Conservation (phyloP, 2,113 vertebrate genomes). For the Furnarius figulus region DNA sequence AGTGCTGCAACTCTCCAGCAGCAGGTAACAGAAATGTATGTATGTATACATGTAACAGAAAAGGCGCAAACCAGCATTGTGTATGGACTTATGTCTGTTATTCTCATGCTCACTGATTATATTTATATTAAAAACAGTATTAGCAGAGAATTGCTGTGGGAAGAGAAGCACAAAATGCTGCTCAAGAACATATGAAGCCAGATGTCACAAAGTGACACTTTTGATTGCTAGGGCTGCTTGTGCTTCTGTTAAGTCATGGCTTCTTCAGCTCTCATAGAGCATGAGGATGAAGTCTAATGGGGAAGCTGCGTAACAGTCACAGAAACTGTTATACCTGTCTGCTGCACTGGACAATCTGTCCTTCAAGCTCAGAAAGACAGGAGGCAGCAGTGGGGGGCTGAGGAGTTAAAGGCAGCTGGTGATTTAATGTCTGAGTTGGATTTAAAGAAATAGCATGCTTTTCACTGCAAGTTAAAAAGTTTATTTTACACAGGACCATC, state of each 20-base stretch:
- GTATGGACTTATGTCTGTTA: not conserved
- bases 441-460: constrained; percentile 11
- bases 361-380: not conserved
- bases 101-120: not conserved
- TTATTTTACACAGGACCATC: constrained; percentile 52
- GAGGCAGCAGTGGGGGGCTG: not conserved
- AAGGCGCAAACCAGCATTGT: not conserved
- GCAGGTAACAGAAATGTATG: not conserved
- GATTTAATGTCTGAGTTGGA: constrained; percentile 30
- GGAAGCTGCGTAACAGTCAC: not conserved
- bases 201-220: not conserved
- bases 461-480: constrained; percentile 25
- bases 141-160: not conserved
- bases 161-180: not conserved
- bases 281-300: not conserved
- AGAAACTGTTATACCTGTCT: not conserved
- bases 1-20: not conserved
- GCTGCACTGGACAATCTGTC: not conserved
- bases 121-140: not conserved
- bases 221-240: not conserved
- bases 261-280: not conserved
- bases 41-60: not conserved
- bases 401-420: constrained; percentile 30
- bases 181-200: not conserved
- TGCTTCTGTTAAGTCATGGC: not conserved